Conservation (phyloP, 2,888 invertebrate genomes). For the Sesamia inferens region DNA sequence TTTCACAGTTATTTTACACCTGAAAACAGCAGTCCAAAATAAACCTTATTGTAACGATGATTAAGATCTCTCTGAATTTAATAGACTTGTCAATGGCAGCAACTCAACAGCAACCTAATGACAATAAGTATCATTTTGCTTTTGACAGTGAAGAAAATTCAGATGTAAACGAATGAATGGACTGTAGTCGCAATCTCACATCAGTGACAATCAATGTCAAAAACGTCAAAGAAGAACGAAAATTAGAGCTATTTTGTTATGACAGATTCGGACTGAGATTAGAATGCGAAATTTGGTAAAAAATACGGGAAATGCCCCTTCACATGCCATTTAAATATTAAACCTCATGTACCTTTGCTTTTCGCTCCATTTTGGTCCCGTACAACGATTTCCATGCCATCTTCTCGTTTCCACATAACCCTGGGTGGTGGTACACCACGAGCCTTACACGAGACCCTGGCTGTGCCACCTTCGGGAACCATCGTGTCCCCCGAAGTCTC, state of each 20-base stretch:
- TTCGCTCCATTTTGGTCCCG: constrained; percentile 91
- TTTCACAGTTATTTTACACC: not conserved
- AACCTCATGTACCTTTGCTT: constrained; percentile 84
- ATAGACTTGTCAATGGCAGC: too few relatives aligned
- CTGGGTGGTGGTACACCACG: constrained; percentile 93
- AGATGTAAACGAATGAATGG: not conserved
- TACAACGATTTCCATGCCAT: constrained; percentile 93
- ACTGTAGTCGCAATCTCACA: not conserved
- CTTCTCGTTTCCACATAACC: constrained; percentile 94
- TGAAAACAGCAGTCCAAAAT: not conserved
- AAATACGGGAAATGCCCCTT: not conserved
- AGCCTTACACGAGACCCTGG: constrained; percentile 91
- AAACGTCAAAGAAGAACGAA: not conserved
- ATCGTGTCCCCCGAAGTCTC: constrained; percentile 95
- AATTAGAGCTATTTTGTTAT: not conserved
- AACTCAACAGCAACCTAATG: too few relatives aligned
- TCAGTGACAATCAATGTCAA: not conserved
- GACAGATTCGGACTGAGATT: not conserved
- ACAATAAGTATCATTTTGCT: too few relatives aligned
- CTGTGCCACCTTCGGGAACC: constrained; percentile 93
- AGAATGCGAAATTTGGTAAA: not conserved
- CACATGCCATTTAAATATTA: not conserved
- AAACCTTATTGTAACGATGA: not conserved
- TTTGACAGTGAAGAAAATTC: too few relatives aligned
- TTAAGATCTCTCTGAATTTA: not conserved